Conservation (phyloP, 2,888 invertebrate genomes). For the Coelopa pilipes region DNA sequence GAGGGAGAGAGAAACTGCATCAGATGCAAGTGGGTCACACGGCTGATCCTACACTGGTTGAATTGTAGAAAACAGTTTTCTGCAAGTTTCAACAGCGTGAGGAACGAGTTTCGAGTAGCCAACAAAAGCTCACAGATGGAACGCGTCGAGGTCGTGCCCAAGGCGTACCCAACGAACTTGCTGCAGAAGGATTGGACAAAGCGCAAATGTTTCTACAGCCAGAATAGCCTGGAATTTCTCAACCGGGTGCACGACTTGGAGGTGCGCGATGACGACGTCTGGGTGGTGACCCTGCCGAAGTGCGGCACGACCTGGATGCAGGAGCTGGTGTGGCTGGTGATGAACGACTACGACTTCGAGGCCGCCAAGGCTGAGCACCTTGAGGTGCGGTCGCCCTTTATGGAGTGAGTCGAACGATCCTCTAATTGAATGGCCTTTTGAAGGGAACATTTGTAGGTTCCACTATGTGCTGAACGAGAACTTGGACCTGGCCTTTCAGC, state of each 20-base stretch:
- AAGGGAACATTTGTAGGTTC: no score
- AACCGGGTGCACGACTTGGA: slow-evolving; percentile 52
- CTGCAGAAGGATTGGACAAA: slow-evolving; percentile 51
- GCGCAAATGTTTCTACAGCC: slow-evolving; percentile 41
- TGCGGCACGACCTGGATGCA: slow-evolving; percentile 64
- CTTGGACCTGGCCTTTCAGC: slow-evolving; percentile 17
- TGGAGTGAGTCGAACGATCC: slow-evolving; percentile 49
- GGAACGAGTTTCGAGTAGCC: no score
- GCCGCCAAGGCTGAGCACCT: slow-evolving; percentile 49
- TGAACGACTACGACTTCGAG: slow-evolving; percentile 58
- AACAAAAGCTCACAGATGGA: slow-evolving; percentile 42
- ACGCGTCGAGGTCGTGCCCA: slow-evolving; percentile 43
- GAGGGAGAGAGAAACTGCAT: no score
- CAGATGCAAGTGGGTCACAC: no score
- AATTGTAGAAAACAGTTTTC: no score
- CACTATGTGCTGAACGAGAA: no score
- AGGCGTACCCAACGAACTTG: slow-evolving; percentile 44
- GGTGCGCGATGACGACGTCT: slow-evolving; percentile 57
- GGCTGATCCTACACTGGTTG: no score
- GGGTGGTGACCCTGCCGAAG: slow-evolving; percentile 58
- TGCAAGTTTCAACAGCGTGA: no score
- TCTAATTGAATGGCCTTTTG: no score
- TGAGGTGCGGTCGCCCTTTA: slow-evolving; percentile 52
- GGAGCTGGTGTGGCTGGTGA: slow-evolving; percentile 57
- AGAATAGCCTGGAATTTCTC: slow-evolving; percentile 36